Percentiles rank a stretch among this genome's conserved stretches.
These are phyloP conservation scores for Lydus trimaculatus DNA, from an alignment of 2,888 invertebrate species.

Conservation along the genomic window DNA sequence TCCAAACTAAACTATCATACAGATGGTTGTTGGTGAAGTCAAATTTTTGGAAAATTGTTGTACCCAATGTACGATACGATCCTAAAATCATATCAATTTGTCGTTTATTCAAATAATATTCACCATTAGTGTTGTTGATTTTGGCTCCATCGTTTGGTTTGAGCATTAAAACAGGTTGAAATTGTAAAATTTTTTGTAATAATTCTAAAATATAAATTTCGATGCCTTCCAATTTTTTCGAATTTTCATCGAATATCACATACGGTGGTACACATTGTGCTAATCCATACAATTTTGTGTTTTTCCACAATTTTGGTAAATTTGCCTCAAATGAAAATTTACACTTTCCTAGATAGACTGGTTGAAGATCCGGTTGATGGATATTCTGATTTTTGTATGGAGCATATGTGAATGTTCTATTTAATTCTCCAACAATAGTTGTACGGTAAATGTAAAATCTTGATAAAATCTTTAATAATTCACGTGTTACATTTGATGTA, in stretches of 20 bases:
- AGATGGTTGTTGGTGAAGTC: slow-evolving; percentile 21
- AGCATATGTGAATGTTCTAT: slow-evolving; percentile 16
- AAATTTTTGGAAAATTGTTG: slow-evolving; percentile 18
- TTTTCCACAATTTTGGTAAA: slow-evolving; percentile 19
- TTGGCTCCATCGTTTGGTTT: too few species aligned
- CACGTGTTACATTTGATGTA: neutral
- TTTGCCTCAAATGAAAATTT: neutral
- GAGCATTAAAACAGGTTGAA: slow-evolving; percentile 6
- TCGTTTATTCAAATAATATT: slow-evolving; percentile 7
- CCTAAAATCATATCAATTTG: slow-evolving; percentile 21
- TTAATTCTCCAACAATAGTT: neutral
- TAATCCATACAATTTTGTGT: slow-evolving; percentile 14
- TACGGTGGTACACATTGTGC: slow-evolving; percentile 18
- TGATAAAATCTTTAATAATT: slow-evolving; percentile 12
- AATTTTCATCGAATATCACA: slow-evolving; percentile 7
- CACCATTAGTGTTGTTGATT: slow-evolving; percentile 15
- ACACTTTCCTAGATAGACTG: slow-evolving; percentile 12
- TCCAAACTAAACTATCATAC: slow-evolving; percentile 22
- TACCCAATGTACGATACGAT: slow-evolving; percentile 20
- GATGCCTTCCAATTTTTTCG: slow-evolving; percentile 1
- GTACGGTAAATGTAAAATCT: slow-evolving; percentile 11
- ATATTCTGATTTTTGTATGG: slow-evolving; percentile 18
- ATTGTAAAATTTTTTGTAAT: slow-evolving; percentile 12
- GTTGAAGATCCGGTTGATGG: neutral
- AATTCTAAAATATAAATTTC: slow-evolving; percentile 17